Conservation (phyloP, 2,797 vertebrate species). For the Lutjanus campechanus region DNA sequence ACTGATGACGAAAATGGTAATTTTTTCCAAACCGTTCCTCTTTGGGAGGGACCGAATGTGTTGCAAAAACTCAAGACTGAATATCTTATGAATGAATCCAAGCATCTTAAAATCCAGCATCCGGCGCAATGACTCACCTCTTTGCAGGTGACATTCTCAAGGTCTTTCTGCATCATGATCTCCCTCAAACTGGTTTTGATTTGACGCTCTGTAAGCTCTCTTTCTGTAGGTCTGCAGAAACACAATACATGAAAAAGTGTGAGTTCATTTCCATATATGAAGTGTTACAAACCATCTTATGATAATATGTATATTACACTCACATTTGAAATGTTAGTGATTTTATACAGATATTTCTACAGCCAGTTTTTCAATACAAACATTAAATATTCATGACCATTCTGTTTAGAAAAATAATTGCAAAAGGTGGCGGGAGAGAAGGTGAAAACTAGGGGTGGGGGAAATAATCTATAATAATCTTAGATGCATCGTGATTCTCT, state of each 20-base stretch:
- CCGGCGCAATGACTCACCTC: conserved; percentile 81
- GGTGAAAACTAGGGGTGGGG: not conserved
- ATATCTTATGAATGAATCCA: not conserved
- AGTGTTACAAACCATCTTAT: not conserved
- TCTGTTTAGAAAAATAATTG: not conserved
- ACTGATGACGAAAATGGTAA: not conserved
- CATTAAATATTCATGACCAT: not conserved
- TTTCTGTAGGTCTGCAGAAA: conserved; percentile 92
- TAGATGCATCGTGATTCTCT: too few relatives aligned
- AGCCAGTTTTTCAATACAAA: not conserved
- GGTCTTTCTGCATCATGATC: conserved; percentile 98
- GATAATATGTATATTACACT: not conserved
- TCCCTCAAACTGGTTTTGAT: conserved; percentile 95
- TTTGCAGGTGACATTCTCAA: conserved; percentile 98
- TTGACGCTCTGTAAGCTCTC: conserved; percentile 93
- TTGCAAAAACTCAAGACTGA: not conserved
- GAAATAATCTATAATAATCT: too few relatives aligned
- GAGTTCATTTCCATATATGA: not conserved
- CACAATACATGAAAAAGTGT: not conserved
- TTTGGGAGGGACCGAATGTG: not conserved
- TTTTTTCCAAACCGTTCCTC: not conserved
- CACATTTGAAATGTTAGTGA: not conserved
- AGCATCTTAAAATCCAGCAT: not conserved
- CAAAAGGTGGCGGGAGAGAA: not conserved
- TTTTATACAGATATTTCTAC: not conserved